Evolutionary conservation across 2,113 vertebrate genomes (phyloP), one percentile per base, ranked within the genome.

Genomic region (Caranx melampygus): DNA sequence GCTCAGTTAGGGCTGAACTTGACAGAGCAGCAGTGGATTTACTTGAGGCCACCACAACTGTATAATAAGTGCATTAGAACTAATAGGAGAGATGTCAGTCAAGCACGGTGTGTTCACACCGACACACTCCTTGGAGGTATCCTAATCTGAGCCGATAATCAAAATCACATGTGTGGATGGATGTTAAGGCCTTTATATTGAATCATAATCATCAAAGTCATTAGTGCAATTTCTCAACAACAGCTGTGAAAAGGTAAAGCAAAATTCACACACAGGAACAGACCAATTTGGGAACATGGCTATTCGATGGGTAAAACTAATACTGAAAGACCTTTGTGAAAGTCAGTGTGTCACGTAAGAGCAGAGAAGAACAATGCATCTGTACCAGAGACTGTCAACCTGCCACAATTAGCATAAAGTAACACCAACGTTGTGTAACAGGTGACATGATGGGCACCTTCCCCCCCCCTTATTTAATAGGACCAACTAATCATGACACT

Each of bases 391-490:
- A 57, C 31, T 78, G 78, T 73, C 78, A 70, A 33, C 14, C 68
- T 67, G 64, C 51, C 42, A 63, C 42, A 31, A 83, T 82, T 65
- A 59, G 26, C 51, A 57, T 31, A 21, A 62, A 59, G 18, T 55
- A 49, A 64, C 63, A 35, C 44, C 35, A 40, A 57, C 59, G 40
- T 34, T 18, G 26, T 68, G 57, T 68, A 49, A 85, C 26, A 52
- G 72, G 64, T 52, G 44, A 31, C 49, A 14, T 84, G 82, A 88
- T 4, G 15, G 79, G 72, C 76, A 62, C n/a, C 16, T 52, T 66
- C 82, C 31, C 57, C 44, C 44, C 42, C 26, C 55, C 67, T 62
- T 18, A 21, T 47, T 62, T 57, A 66, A 71, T 35, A 62, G 21
- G 44, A 70, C 75, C 55, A 71, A 58, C 60, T 79, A 69, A 79